Evolutionary conservation across 2,113 vertebrate species (phyloP).

Genomic region (Ochotona princeps): DNA sequence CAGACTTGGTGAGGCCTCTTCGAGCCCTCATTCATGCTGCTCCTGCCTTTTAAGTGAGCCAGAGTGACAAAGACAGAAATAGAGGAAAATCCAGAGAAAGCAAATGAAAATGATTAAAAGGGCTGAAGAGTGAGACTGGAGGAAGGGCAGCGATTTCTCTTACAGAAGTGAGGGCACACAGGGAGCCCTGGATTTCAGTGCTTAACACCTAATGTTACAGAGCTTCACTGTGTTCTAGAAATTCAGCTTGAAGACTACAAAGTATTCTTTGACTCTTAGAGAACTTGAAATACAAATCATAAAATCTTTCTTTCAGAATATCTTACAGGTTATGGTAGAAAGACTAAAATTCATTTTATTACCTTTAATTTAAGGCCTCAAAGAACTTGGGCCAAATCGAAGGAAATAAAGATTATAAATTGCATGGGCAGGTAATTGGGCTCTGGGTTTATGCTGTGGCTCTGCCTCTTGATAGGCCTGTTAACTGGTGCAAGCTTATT

Average conservation of each 20-base stretch:
- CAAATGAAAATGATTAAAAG: background rate
- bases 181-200: background rate
- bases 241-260: background rate
- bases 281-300: background rate
- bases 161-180: background rate
- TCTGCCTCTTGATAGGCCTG: background rate
- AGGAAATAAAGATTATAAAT: background rate
- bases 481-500: background rate
- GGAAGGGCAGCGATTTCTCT: background rate
- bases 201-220: too few relatives aligned
- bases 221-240: background rate
- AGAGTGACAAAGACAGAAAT: background rate
- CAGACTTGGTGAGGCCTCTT: background rate
- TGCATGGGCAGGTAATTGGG: background rate
- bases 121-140: background rate
- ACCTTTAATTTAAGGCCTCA: background rate
- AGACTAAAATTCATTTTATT: constrained; percentile 7
- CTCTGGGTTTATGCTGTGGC: background rate
- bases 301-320: background rate
- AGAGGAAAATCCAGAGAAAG: constrained; percentile 32
- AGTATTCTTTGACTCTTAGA: background rate
- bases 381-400: background rate
- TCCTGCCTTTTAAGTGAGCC: background rate
- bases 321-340: background rate
- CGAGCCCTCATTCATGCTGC: background rate